Conservation (phyloP, 1,140 invertebrate species). For the Drosophila bocqueti region DNA sequence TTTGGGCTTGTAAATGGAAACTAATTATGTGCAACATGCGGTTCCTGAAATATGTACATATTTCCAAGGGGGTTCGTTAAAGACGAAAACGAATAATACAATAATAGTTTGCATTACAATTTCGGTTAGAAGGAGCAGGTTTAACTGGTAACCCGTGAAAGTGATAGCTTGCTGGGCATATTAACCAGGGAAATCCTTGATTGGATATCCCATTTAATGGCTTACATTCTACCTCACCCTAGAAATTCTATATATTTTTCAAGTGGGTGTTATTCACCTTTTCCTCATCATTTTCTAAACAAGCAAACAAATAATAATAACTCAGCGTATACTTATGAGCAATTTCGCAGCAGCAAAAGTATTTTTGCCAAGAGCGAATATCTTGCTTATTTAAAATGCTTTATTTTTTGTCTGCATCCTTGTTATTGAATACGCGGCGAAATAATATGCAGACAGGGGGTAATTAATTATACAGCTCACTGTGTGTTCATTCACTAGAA, state of each 20-base stretch:
- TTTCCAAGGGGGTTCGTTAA: constrained; percentile 2
- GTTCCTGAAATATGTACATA: constrained; percentile 7
- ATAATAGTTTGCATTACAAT: constrained; percentile 5
- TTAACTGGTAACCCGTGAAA: neutral
- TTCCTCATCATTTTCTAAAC: constrained; percentile 10
- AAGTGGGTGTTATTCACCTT: constrained; percentile 67
- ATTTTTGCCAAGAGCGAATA: constrained; percentile 23
- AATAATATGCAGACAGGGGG: constrained; percentile 48
- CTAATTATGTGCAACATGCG: constrained; percentile 49
- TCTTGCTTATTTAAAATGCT: constrained; percentile 21
- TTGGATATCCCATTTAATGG: neutral
- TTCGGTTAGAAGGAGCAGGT: neutral
- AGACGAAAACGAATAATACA: neutral
- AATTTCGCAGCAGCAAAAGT: constrained; percentile 21
- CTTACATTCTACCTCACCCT: neutral
- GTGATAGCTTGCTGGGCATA: neutral
- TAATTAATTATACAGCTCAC: constrained; percentile 53
- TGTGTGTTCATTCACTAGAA: constrained; percentile 55
- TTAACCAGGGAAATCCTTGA: neutral
- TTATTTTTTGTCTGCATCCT: constrained; percentile 45
- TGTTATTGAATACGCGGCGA: constrained; percentile 59
- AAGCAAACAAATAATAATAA: constrained; percentile 23
- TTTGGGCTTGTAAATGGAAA: constrained; percentile 31
- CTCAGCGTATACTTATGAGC: constrained; percentile 32
- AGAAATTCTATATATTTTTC: neutral